phyloP scores from a whole-genome alignment of 2,113 vertebrate species.

The Xerus inauris region DNA sequence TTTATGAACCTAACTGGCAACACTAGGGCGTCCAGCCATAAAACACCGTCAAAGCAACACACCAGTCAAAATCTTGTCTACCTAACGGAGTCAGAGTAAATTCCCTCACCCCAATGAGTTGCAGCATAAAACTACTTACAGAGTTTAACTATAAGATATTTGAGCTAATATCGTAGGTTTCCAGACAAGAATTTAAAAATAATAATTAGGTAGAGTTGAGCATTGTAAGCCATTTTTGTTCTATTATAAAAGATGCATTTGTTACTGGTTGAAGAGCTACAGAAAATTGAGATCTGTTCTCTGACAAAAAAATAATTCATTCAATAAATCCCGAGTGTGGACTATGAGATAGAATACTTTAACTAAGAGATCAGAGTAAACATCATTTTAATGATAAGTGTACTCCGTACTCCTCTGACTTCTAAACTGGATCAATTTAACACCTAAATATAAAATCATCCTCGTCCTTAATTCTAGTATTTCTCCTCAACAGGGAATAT shows the following conservation, averaged over 20 bases:
- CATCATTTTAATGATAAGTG: neutral
- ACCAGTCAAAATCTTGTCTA: neutral
- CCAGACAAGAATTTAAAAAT: neutral
- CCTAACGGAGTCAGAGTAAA: neutral
- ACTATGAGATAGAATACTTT: neutral
- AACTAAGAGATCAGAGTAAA: neutral
- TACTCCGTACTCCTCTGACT: neutral
- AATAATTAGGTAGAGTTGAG: neutral
- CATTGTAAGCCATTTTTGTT: neutral
- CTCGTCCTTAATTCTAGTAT: neutral
- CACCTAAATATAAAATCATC: no score
- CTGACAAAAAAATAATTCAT: neutral
- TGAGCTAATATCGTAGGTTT: neutral
- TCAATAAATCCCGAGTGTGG: neutral
- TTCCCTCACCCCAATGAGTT: neutral
- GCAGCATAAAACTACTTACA: neutral
- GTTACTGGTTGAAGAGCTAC: neutral
- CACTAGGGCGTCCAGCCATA: neutral
- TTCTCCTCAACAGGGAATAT: neutral
- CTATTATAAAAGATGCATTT: neutral
- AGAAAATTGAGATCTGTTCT: neutral
- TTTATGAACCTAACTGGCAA: slow-evolving; percentile 30
- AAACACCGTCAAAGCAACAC: neutral
- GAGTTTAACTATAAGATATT: neutral
- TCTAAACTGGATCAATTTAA: neutral